A percentile compares a stretch with the other conserved stretches of the same genome.
phyloP scores from a whole-genome alignment of 2,113 vertebrate species.

The Platichthys stellatus region DNA sequence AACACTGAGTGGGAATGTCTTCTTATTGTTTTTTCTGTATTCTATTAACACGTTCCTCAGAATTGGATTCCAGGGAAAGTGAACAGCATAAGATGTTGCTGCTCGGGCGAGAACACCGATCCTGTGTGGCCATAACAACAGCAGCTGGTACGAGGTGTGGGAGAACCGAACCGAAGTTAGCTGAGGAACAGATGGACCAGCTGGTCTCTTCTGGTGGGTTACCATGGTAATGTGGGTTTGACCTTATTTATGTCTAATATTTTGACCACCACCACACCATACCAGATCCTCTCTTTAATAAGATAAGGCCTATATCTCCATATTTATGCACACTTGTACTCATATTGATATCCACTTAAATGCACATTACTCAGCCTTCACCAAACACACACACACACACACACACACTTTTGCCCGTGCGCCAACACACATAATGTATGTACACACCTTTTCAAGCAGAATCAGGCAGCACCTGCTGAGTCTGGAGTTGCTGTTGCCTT shows the following conservation, averaged over 20 bases:
- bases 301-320: not conserved
- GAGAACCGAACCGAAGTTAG: constrained; percentile 73
- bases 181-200: constrained; percentile 76
- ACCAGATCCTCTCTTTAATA: constrained; percentile 27
- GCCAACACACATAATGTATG: constrained; percentile 9
- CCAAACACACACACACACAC: not conserved
- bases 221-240: constrained; percentile 82
- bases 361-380: not conserved
- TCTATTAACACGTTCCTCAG: not conserved
- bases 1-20: too few species aligned
- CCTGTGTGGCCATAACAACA: constrained; percentile 54
- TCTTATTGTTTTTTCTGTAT: not conserved
- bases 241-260: constrained; percentile 78
- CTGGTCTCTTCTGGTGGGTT: constrained; percentile 75
- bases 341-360: constrained; percentile 1
- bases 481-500: constrained; percentile 25
- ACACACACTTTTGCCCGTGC: not conserved
- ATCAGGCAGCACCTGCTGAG: constrained; percentile 8
- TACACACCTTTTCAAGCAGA: constrained; percentile 11
- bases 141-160: constrained; percentile 73
- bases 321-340: not conserved
- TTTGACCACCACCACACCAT: constrained; percentile 7
- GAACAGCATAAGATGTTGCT: constrained; percentile 38
- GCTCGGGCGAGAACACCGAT: constrained; percentile 49
- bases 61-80: constrained; percentile 13